These are phyloP conservation scores for Heliconius ethilla DNA, from an alignment of 2,888 invertebrate genomes.

Conservation along the genomic window DNA sequence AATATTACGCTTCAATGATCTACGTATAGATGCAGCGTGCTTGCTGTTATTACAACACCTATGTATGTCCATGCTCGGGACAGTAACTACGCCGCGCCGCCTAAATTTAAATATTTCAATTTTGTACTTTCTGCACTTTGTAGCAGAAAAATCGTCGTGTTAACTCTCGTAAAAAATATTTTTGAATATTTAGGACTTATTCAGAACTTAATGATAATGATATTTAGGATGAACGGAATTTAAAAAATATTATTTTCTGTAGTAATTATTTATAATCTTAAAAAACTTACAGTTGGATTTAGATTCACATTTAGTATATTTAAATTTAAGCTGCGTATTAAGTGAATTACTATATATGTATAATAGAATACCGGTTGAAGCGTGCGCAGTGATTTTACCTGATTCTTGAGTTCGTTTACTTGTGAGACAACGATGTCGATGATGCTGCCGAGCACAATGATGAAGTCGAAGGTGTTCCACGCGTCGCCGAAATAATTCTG, in stretches of 20 bases:
- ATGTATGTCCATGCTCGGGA: slow-evolving; percentile 76
- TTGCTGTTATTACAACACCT: slow-evolving; percentile 72
- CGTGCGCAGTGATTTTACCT: slow-evolving; percentile 62
- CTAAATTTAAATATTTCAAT: slow-evolving; percentile 52
- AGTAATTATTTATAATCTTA: no score
- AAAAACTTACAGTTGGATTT: no score
- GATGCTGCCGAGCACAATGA: slow-evolving; percentile 97
- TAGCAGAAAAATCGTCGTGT: no score
- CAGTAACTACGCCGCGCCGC: slow-evolving; percentile 66
- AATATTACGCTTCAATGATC: slow-evolving; percentile 62
- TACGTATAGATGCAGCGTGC: slow-evolving; percentile 39
- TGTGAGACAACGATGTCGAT: slow-evolving; percentile 98
- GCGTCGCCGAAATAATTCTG: slow-evolving; percentile 99
- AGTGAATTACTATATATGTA: slow-evolving; percentile 51
- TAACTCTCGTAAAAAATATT: no score
- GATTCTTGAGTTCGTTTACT: slow-evolving; percentile 92
- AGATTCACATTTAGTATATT: slow-evolving; percentile 38
- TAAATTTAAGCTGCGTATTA: slow-evolving; percentile 46
- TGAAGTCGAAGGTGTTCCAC: slow-evolving; percentile 99
- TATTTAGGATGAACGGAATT: no score
- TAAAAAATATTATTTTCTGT: no score
- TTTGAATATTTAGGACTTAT: no score
- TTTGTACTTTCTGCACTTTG: no score
- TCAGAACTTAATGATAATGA: no score
- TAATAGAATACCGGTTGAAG: slow-evolving; percentile 29